phyloP scores from a whole-genome alignment of 2,888 invertebrate genomes.

The Ctenicera cuprea region DNA sequence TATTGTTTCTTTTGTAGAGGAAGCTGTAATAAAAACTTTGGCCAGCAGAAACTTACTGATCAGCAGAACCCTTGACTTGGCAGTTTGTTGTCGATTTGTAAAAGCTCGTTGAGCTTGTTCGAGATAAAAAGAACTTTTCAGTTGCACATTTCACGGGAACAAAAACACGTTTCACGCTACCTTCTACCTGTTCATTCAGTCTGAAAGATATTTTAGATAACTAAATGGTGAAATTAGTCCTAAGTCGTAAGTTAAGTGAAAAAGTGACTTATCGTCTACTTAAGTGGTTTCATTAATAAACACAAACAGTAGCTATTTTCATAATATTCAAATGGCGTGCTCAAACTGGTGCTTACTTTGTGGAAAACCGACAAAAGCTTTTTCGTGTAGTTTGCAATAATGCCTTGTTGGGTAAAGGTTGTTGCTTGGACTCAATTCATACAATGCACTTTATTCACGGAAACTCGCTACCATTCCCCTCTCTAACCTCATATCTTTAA shows the following conservation, averaged over 20 bases:
- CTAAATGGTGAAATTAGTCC: no score
- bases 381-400: conserved; percentile 18
- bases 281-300: neutral
- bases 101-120: conserved; percentile 1
- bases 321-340: conserved; percentile 7
- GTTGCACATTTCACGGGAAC: neutral
- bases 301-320: neutral
- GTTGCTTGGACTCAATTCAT: conserved; percentile 5
- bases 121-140: neutral
- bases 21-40: conserved; percentile 15
- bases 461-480: neutral
- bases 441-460: conserved; percentile 5
- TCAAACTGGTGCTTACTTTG: neutral
- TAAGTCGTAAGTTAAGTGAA: no score
- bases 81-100: conserved; percentile 25
- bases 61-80: conserved; percentile 21
- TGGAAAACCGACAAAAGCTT: conserved; percentile 4
- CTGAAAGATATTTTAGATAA: no score
- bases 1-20: neutral
- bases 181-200: no score
- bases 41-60: conserved; percentile 13
- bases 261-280: neutral
- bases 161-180: neutral
- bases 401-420: neutral
- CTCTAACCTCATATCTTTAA: conserved; percentile 2